These are phyloP conservation scores for Dynastes maya DNA, from an alignment of 2,888 invertebrate genomes.

Conservation along the genomic window DNA sequence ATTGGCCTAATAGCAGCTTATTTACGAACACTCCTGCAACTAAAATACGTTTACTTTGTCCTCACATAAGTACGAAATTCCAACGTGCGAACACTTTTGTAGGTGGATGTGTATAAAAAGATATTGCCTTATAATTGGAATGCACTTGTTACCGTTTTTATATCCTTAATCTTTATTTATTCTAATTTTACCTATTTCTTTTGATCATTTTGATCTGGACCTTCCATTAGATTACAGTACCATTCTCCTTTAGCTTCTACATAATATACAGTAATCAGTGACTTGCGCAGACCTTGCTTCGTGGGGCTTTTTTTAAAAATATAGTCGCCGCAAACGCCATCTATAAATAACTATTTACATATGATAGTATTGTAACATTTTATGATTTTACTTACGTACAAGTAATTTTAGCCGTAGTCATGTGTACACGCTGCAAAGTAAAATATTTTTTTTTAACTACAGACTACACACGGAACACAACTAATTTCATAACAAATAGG, in stretches of 20 bases:
- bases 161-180: constrained; percentile 9
- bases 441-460: constrained; percentile 44
- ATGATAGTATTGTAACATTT: constrained; percentile 6
- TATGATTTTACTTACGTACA: constrained; percentile 7
- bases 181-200: constrained; percentile 25
- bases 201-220: neutral
- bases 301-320: constrained; percentile 33
- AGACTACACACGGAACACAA: constrained; percentile 48
- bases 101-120: neutral
- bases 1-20: no score
- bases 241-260: constrained; percentile 8
- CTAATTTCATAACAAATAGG: constrained; percentile 52
- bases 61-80: neutral
- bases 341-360: constrained; percentile 23
- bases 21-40: neutral
- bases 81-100: no score
- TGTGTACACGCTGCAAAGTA: constrained; percentile 52
- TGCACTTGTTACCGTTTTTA: constrained; percentile 37
- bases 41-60: constrained; percentile 17
- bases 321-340: constrained; percentile 28
- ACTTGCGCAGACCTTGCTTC: constrained; percentile 41
- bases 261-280: constrained; percentile 32
- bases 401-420: constrained; percentile 44
- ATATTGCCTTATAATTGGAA: constrained; percentile 39
- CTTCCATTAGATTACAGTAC: constrained; percentile 25